Conservation (phyloP, 2,797 vertebrate species). For the Enteromius fasciolatus region DNA sequence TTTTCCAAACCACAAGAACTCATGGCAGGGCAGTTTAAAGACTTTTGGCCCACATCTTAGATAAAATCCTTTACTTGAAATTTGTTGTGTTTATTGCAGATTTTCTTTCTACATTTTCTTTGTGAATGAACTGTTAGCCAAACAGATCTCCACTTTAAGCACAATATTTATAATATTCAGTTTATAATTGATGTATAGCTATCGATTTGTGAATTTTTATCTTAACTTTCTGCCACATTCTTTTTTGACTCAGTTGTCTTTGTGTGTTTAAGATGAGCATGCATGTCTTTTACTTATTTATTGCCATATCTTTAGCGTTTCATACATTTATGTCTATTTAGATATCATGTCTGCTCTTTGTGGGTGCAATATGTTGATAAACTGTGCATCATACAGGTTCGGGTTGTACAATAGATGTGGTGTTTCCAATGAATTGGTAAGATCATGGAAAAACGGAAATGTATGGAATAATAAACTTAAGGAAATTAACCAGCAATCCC, state of each 20-base stretch:
- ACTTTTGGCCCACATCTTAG: conserved; percentile 32
- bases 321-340: conserved; percentile 51
- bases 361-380: conserved; percentile 49
- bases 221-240: conserved; percentile 62
- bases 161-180: conserved; percentile 71
- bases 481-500: conserved; percentile 10
- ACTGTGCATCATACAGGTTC: conserved; percentile 31
- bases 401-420: conserved; percentile 20
- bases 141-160: conserved; percentile 67
- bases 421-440: conserved; percentile 6
- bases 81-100: conserved; percentile 52
- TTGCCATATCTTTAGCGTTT: conserved; percentile 53
- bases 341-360: conserved; percentile 52
- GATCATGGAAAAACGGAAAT: conserved; percentile 19
- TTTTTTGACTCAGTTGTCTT: conserved; percentile 72
- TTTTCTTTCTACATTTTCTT: conserved; percentile 52
- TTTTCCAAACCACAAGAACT: conserved; percentile 39
- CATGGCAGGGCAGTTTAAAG: conserved; percentile 7
- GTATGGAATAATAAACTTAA: background rate
- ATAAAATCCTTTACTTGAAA: conserved; percentile 46
- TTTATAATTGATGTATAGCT: conserved; percentile 66
- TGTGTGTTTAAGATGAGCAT: conserved; percentile 73
- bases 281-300: conserved; percentile 72
- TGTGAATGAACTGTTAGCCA: conserved; percentile 53
- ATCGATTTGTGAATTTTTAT: conserved; percentile 63